A percentile compares a stretch with the other conserved stretches of the same genome.
phyloP scores from a whole-genome alignment of 2,797 vertebrate species.

The Sarcophilus harrisii region DNA sequence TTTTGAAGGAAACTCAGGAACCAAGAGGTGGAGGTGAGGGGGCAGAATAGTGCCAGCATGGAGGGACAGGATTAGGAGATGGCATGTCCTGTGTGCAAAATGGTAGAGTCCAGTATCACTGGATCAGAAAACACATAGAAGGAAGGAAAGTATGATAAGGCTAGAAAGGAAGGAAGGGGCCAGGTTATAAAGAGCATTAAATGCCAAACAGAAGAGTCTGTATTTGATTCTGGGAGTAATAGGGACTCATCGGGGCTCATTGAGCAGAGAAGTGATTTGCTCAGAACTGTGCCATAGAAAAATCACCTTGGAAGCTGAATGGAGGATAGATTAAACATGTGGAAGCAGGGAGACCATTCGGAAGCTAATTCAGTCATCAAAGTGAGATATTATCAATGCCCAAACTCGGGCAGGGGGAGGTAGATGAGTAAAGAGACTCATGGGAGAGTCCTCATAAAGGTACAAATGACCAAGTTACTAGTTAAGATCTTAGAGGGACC shows the following conservation, averaged over 20 bases:
- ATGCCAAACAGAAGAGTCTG: neutral
- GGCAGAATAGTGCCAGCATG: neutral
- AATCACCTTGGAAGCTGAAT: too few species aligned
- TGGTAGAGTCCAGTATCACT: neutral
- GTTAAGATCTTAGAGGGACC: neutral
- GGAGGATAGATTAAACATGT: too few species aligned
- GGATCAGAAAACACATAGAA: neutral
- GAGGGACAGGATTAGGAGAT: neutral
- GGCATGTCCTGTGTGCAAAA: neutral
- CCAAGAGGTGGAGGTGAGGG: neutral
- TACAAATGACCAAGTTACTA: neutral
- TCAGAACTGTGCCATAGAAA: too few species aligned
- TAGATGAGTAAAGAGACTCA: neutral
- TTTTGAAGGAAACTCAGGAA: neutral
- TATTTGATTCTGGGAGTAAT: neutral
- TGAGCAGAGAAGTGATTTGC: too few species aligned
- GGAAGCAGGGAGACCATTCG: too few species aligned
- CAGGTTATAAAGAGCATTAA: neutral
- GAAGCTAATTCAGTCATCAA: neutral
- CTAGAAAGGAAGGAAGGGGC: neutral
- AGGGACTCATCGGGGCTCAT: neutral
- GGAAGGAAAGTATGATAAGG: neutral
- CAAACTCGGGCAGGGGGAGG: neutral
- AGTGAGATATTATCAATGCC: neutral
- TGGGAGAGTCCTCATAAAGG: neutral